Percentiles rank a stretch among this genome's conserved stretches.
These are phyloP conservation scores for Callosobruchus maculatus DNA, from an alignment of 2,888 invertebrate species.

Conservation along the genomic window DNA sequence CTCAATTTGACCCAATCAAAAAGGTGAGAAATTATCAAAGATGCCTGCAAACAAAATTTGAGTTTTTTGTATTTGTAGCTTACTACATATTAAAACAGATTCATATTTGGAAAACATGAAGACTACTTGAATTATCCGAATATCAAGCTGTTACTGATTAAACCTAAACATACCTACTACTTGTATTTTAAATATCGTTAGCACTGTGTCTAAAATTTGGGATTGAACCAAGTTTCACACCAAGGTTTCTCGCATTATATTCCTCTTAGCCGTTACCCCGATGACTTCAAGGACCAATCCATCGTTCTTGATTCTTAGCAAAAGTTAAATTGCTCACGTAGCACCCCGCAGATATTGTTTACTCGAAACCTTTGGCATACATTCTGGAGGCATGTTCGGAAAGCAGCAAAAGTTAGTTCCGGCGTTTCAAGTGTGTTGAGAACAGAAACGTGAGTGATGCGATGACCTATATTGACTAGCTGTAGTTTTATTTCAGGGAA, in stretches of 20 bases:
- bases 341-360: neutral
- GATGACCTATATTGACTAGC: neutral
- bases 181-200: no score
- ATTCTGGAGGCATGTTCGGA: neutral
- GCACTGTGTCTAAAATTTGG: no score
- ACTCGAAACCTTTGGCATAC: neutral
- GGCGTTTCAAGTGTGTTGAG: neutral
- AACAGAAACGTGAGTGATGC: neutral
- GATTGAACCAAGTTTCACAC: no score
- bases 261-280: neutral
- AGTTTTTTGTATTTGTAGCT: no score
- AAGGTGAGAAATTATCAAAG: no score
- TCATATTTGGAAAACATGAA: no score
- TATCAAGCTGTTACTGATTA: no score
- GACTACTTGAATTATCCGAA: no score
- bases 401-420: neutral
- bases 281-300: neutral
- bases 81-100: no score
- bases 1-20: no score
- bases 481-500: neutral
- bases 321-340: neutral
- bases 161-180: no score
- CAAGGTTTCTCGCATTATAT: neutral
- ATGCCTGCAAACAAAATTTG: no score
- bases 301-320: neutral